phyloP scores from a whole-genome alignment of 2,113 vertebrate genomes.

The Chaetorhynchus papuensis region DNA sequence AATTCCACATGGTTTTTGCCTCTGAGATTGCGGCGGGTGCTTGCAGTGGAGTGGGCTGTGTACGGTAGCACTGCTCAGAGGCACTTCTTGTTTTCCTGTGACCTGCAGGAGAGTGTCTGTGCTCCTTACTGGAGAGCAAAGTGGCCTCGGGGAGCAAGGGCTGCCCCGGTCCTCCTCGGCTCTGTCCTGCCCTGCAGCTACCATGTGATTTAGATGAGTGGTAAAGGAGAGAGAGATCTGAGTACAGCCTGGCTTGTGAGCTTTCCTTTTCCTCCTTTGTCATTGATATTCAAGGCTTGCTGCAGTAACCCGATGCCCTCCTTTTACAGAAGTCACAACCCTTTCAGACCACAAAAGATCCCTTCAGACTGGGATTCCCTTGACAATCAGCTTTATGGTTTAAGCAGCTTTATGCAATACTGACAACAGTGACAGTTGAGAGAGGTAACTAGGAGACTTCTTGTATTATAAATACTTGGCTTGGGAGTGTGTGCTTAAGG shows the following conservation, averaged over 20 bases:
- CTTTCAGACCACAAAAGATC: neutral
- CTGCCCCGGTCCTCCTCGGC: neutral
- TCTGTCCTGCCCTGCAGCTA: neutral
- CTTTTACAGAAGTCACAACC: neutral
- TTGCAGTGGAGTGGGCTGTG: neutral
- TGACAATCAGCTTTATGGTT: constrained; percentile 42
- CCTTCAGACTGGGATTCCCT: neutral
- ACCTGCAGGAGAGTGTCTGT: neutral
- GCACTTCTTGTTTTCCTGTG: neutral
- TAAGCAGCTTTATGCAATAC: constrained; percentile 46
- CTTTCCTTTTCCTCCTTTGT: neutral
- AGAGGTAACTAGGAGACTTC: constrained; percentile 20
- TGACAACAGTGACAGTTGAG: constrained; percentile 11
- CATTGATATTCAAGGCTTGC: neutral
- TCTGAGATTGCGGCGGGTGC: neutral
- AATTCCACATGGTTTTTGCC: neutral
- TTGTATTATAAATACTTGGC: constrained; percentile 11
- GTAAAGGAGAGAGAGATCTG: neutral
- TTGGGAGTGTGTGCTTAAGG: constrained; percentile 27
- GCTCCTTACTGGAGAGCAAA: neutral
- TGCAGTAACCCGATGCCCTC: neutral
- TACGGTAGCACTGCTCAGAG: neutral
- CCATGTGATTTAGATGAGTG: neutral
- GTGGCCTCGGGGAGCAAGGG: neutral
- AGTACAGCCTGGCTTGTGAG: neutral